Base-by-base conservation (phyloP, 2,797 vertebrate genomes). In the Eulemur coronatus region DNA sequence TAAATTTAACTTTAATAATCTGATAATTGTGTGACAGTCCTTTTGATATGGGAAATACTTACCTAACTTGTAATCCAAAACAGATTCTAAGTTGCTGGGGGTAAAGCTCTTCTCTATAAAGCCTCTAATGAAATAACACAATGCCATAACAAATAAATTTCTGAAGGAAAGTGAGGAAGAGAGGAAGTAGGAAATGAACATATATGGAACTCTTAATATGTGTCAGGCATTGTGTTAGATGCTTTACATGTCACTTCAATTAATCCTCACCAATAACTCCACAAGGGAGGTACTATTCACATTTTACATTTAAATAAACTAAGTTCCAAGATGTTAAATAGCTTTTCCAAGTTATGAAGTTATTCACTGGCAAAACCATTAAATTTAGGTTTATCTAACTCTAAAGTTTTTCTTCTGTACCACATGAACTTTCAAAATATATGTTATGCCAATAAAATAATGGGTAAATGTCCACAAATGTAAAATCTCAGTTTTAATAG, bases 31-130 rank as follows among this genome's bases (percentile, higher is more conserved):
- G 35, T 93, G 76, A 93, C 30, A 90, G 70, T 63, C 72, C 86
- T 89, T 95, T 59, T 81, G 38, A 91, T 87, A 67, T 28, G n/a
- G 55, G 76, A 90, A 90, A 92, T 80, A 89, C 79, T 94, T 96
- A 94, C 73, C 89, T 95, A 96, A 93, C 55, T 59, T 93, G 82
- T 61, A 96, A 93, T 95, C 90, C 78, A 95, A 97, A 96, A 95
- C 73, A 96, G 73, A 96, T 72, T 94, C 61, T 96, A 96, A 95
- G 59, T 92, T 96, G 94, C 72, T 95, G 73, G 52, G 86, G 57
- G 46, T 65, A 96, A 95, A 81, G 52, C 55, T 91, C 84, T 94
- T 94, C 76, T 91, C 84, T 95, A 72, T 76, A 85, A 95, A 96
- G 84, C 59, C 84, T 93, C 73, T 81, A 96, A 94, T 94, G 88